Evolutionary conservation across 1,140 invertebrate species (phyloP).

Genomic region (Geopemphigus sp.): DNA sequence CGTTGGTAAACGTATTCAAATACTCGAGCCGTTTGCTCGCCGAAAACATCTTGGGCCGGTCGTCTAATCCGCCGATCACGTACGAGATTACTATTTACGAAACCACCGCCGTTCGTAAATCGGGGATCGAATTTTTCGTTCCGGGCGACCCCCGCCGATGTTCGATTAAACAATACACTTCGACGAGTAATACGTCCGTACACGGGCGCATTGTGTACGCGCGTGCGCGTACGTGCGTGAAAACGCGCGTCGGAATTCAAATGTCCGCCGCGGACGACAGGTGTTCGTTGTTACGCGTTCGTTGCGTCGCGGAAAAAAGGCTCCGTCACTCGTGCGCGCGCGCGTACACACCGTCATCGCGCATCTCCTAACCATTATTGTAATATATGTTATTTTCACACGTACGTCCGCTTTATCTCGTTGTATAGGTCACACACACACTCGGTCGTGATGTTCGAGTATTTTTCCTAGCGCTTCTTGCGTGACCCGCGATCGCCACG

Average conservation of each 20-base stretch:
- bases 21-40: too few relatives aligned
- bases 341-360: background rate
- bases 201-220: too few relatives aligned
- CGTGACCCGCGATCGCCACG: background rate
- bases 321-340: background rate
- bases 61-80: too few relatives aligned
- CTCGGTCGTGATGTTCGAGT: background rate
- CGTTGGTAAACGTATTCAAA: too few relatives aligned
- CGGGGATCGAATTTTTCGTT: too few relatives aligned
- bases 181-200: too few relatives aligned
- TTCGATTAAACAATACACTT: too few relatives aligned
- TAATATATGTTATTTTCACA: conserved; percentile 9
- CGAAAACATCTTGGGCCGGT: too few relatives aligned
- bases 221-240: background rate
- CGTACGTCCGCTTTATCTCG: too few relatives aligned
- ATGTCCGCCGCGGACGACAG: background rate
- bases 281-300: background rate
- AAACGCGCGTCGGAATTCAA: background rate
- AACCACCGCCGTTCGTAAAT: too few relatives aligned
- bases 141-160: too few relatives aligned
- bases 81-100: too few relatives aligned
- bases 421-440: background rate
- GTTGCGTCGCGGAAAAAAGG: background rate
- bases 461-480: background rate
- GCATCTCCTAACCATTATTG: conserved; percentile 4